phyloP scores from a whole-genome alignment of 1,140 invertebrate species.

The Panonychus citri region DNA sequence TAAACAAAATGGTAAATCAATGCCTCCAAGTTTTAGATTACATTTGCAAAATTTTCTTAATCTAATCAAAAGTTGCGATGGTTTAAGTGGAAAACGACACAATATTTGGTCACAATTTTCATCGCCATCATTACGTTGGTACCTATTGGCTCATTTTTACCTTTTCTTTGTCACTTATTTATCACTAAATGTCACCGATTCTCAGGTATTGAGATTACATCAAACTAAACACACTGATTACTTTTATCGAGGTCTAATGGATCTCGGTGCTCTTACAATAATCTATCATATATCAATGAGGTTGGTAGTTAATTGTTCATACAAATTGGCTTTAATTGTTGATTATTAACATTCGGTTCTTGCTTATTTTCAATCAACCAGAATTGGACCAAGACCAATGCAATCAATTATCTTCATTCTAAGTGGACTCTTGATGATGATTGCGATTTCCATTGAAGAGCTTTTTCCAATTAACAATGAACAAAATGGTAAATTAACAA shows the following conservation, averaged over 20 bases:
- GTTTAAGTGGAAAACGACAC: background rate
- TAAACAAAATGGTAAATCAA: slow-evolving; percentile 5
- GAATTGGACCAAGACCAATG: slow-evolving; percentile 4
- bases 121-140: slow-evolving; percentile 5
- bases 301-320: background rate
- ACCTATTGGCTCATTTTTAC: slow-evolving; percentile 7
- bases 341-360: too few relatives aligned
- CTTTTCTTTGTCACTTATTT: slow-evolving; percentile 7
- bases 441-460: slow-evolving; percentile 5
- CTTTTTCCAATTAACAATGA: slow-evolving; percentile 1
- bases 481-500: background rate
- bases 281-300: slow-evolving; percentile 7
- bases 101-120: slow-evolving; percentile 2
- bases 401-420: slow-evolving; percentile 6
- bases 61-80: background rate
- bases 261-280: slow-evolving; percentile 6
- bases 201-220: slow-evolving; percentile 2
- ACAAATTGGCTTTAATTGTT: too few relatives aligned
- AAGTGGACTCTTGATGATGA: slow-evolving; percentile 6
- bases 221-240: slow-evolving; percentile 1
- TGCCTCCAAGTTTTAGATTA: slow-evolving; percentile 2
- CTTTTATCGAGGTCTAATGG: slow-evolving; percentile 5
- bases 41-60: slow-evolving; percentile 3
- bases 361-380: background rate
- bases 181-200: slow-evolving; percentile 1